phyloP scores from a whole-genome alignment of 2,113 vertebrate genomes.

The Archilochus colubris region DNA sequence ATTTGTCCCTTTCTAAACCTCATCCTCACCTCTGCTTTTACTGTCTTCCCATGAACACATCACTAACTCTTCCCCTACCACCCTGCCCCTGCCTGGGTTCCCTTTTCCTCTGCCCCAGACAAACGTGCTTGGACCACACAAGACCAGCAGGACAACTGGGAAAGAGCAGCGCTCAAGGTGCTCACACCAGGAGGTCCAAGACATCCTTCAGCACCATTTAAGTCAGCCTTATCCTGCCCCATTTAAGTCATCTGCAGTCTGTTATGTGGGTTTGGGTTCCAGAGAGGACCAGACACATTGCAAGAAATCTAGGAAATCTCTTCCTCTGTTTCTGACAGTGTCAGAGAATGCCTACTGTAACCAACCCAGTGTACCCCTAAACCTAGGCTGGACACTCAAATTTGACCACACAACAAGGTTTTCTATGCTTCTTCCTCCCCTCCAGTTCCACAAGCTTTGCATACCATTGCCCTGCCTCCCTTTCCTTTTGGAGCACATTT shows the following conservation, averaged over 20 bases:
- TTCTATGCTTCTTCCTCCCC: background rate
- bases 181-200: background rate
- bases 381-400: background rate
- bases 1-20: background rate
- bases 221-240: too few species aligned
- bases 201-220: background rate
- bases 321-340: background rate
- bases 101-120: background rate
- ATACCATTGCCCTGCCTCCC: fast-evolving
- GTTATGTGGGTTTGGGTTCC: background rate
- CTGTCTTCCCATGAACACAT: background rate
- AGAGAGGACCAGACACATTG: background rate
- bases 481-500: background rate
- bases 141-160: background rate
- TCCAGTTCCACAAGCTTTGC: background rate
- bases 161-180: background rate
- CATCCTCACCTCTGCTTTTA: background rate
- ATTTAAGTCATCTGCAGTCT: background rate
- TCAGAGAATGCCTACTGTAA: background rate
- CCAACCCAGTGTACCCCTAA: background rate
- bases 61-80: background rate
- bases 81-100: background rate
- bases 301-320: background rate
- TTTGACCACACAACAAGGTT: background rate
- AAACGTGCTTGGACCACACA: fast-evolving